Conservation (phyloP, 2,888 invertebrate genomes). For the Brenthis ino region DNA sequence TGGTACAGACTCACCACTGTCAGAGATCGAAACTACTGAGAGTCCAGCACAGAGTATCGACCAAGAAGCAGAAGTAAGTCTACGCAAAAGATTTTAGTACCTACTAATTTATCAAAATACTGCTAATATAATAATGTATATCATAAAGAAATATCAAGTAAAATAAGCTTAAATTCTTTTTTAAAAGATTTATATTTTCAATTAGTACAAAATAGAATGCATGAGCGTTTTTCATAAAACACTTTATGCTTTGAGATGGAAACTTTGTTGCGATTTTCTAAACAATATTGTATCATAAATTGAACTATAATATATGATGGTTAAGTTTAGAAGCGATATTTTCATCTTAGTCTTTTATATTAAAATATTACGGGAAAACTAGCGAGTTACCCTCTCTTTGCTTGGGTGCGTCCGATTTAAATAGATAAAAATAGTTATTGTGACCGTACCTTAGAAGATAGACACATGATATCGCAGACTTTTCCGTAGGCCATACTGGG, state of each 20-base stretch:
- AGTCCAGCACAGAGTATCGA: slow-evolving; percentile 63
- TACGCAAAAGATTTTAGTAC: neutral
- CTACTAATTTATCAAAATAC: too few species aligned
- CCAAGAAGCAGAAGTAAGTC: slow-evolving; percentile 54
- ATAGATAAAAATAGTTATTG: too few species aligned
- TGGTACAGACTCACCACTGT: slow-evolving; percentile 70
- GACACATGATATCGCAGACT: too few species aligned
- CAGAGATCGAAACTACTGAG: slow-evolving; percentile 71
- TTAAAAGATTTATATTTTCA: too few species aligned
- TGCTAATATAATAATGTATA: neutral
- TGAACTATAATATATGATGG: slow-evolving; percentile 20
- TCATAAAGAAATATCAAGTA: neutral
- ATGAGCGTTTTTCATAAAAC: neutral
- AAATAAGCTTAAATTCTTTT: too few species aligned
- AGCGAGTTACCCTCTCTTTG: too few species aligned
- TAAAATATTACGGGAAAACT: neutral
- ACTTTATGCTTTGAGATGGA: slow-evolving; percentile 16
- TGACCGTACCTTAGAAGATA: too few species aligned
- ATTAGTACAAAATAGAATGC: neutral
- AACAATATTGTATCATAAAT: slow-evolving; percentile 30
- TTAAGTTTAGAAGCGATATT: slow-evolving; percentile 15
- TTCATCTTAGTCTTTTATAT: slow-evolving; percentile 11
- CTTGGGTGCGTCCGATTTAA: too few species aligned
- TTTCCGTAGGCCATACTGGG: too few species aligned
- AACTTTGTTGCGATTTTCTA: slow-evolving; percentile 31